Evolutionary conservation across 2,888 invertebrate species (phyloP).

Genomic region (Pyrrhia umbra): DNA sequence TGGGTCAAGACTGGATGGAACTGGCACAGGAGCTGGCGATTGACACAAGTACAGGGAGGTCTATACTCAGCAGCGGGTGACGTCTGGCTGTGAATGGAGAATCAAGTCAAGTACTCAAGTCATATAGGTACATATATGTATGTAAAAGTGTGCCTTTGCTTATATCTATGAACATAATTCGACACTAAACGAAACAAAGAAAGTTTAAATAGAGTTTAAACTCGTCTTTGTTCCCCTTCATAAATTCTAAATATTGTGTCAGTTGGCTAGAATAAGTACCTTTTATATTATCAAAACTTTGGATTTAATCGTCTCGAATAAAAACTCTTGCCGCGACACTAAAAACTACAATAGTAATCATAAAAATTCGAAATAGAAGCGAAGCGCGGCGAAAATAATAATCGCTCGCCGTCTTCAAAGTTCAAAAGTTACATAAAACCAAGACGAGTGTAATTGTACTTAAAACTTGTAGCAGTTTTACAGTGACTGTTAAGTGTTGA

Average conservation of each 20-base stretch:
- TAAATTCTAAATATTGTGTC: constrained; percentile 29
- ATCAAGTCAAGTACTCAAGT: no score
- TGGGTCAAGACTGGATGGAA: no score
- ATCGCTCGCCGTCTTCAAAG: constrained; percentile 63
- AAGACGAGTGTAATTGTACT: constrained; percentile 63
- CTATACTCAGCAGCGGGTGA: no score
- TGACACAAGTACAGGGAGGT: no score
- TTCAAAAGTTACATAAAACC: constrained; percentile 64
- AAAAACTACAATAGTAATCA: constrained; percentile 68
- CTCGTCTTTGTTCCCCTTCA: constrained; percentile 20
- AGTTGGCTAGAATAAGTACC: constrained; percentile 19
- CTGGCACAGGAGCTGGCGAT: no score
- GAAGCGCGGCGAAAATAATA: constrained; percentile 70
- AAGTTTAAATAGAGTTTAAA: neutral
- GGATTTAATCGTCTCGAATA: constrained; percentile 32
- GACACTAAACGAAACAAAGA: constrained; percentile 3
- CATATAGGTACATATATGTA: no score
- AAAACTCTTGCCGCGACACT: constrained; percentile 55
- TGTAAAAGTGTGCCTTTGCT: no score
- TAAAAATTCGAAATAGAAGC: constrained; percentile 68
- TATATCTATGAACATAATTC: no score
- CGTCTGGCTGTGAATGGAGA: no score
- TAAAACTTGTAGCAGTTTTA: constrained; percentile 63
- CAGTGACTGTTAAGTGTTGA: constrained; percentile 34
- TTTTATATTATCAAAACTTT: constrained; percentile 40